Conservation (phyloP, 2,113 vertebrate genomes). For the Xiphophorus couchianus region DNA sequence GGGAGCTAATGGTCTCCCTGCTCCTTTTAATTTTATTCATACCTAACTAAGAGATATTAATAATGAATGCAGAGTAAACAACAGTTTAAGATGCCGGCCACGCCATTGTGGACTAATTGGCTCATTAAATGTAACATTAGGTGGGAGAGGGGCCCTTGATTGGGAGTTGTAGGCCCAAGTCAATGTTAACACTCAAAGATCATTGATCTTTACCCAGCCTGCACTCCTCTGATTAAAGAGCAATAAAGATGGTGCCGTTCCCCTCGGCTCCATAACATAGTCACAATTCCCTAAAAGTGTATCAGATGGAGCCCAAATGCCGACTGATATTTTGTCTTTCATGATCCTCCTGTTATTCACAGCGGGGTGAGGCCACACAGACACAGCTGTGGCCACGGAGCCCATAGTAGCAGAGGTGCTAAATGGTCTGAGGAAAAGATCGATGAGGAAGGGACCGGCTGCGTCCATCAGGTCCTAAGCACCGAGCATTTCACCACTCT, state of each 20-base stretch:
- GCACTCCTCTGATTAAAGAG: slow-evolving; percentile 81
- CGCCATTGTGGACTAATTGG: slow-evolving; percentile 84
- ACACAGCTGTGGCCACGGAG: slow-evolving; percentile 55
- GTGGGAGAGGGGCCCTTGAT: slow-evolving; percentile 80
- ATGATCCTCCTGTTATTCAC: slow-evolving; percentile 44
- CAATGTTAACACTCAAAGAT: slow-evolving; percentile 78
- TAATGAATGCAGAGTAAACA: slow-evolving; percentile 87
- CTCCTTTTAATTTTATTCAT: slow-evolving; percentile 87
- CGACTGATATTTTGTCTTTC: slow-evolving; percentile 62
- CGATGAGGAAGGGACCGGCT: slow-evolving; percentile 61
- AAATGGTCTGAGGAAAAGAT: slow-evolving; percentile 73
- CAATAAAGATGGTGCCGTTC: slow-evolving; percentile 75
- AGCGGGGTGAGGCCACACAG: slow-evolving; percentile 48
- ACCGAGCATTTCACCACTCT: slow-evolving; percentile 61
- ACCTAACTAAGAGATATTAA: slow-evolving; percentile 86
- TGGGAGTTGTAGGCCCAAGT: slow-evolving; percentile 79
- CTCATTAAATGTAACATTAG: slow-evolving; percentile 86
- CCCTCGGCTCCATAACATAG: slow-evolving; percentile 62
- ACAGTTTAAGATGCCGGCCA: slow-evolving; percentile 84
- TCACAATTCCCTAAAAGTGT: slow-evolving; percentile 61
- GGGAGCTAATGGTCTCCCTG: slow-evolving; percentile 82
- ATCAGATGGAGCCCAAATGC: slow-evolving; percentile 56
- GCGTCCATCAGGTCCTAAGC: slow-evolving; percentile 66
- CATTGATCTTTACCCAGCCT: slow-evolving; percentile 82
- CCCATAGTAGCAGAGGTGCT: slow-evolving; percentile 66